These are phyloP conservation scores for Drosophila ficusphila DNA, from an alignment of 1,140 invertebrate genomes.

Conservation along the genomic window DNA sequence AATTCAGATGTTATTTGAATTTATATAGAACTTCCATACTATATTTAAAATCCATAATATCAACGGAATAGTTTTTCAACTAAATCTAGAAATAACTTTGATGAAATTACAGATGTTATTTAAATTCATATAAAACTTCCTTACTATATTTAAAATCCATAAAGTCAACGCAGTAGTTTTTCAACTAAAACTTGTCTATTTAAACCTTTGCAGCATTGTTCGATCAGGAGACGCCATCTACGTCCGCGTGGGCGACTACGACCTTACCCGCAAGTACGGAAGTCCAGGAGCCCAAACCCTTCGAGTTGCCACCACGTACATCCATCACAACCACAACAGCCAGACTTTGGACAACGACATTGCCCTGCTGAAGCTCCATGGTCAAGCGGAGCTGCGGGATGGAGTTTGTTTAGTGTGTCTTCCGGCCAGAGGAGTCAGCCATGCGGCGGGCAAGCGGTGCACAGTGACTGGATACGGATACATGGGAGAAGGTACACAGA, in stretches of 20 bases:
- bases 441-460: conserved; percentile 93
- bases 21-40: too few relatives aligned
- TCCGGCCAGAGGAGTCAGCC: conserved; percentile 92
- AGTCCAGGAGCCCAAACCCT: conserved; percentile 95
- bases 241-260: conserved; percentile 96
- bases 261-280: conserved; percentile 93
- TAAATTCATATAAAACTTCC: too few relatives aligned
- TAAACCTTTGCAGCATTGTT: conserved; percentile 89
- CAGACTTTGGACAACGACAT: conserved; percentile 98
- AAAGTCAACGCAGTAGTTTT: too few relatives aligned
- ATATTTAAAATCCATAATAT: too few relatives aligned
- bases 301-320: conserved; percentile 95
- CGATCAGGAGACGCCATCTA: conserved; percentile 95
- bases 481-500: conserved; percentile 93
- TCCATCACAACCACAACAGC: conserved; percentile 98
- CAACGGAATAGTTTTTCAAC: too few relatives aligned
- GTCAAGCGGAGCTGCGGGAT: conserved; percentile 94
- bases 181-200: too few relatives aligned
- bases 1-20: too few relatives aligned
- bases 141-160: too few relatives aligned
- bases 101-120: too few relatives aligned
- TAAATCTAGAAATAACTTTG: too few relatives aligned
- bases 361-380: conserved; percentile 95
- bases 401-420: conserved; percentile 90
- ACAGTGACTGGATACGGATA: conserved; percentile 97